Evolutionary conservation across 2,888 invertebrate genomes (phyloP), one percentile per base, ranked within the genome.

Genomic region (Drosophila neonasuta): DNA sequence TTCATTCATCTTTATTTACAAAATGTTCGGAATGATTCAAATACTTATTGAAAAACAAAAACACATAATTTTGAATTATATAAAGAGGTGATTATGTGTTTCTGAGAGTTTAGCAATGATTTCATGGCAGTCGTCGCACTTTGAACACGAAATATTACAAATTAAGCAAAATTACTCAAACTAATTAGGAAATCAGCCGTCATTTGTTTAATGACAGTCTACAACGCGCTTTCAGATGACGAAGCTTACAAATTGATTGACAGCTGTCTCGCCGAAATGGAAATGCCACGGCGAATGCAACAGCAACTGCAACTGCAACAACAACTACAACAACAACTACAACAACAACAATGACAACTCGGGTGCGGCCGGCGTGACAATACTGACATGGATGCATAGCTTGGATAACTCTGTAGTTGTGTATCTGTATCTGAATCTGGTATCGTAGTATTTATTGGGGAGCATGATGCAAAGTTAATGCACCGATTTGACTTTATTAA

Each of bases 141-240:
- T 57, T 49, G 59, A 59, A 62, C 67, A 72, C 67, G 56, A 72
- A 72, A 73, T 72, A 58, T 69, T 71, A 75, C 77, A 67, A 77
- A 79, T 79, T 69, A 64, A 80, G 77, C 66, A 85, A 78, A 86
- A 81, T 80, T 68, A 71, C 75, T 78, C 13, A 55, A 62, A 66
- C 86, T 55, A 72, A 75, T 86, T 86, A 61, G 87, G 77, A 74
- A 87, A 87, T 82, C 72, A 86, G 75, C 61, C 77, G 77, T 86
- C 86, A 87, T 83, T 87, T 87, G 84, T 80, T 77, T 87, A 87
- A 82, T 84, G 86, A 74, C 83, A 86, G 70, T 68, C 67, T 63
- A 73, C 72, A 74, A 62, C 65, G 62, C 65, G 55, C 51, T 66
- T 69, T 65, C 66, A 39, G 84, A 84, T 56, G 56, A 56, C 56